A percentile compares a stretch with the other conserved stretches of the same genome.
Conservation (phyloP, 23 tunicate species). For the Halocynthia aurantium region DNA sequence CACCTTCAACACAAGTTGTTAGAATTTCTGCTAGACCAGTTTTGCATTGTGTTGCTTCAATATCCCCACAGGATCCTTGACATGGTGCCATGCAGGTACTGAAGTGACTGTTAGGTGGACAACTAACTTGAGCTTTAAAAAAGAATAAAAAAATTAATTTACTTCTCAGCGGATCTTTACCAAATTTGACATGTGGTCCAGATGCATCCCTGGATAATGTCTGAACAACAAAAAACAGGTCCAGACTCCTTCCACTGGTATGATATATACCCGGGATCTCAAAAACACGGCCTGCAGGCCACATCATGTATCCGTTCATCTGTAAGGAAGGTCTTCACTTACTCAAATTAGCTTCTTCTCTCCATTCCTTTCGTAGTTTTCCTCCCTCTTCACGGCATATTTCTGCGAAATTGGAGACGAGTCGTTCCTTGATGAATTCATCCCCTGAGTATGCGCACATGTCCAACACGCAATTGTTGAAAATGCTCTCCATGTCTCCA, state of each 20-base stretch:
- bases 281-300: too few relatives aligned
- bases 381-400: constrained; percentile 34
- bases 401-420: constrained; percentile 34
- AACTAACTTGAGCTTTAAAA: constrained; percentile 18
- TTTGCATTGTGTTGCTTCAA: constrained; percentile 17
- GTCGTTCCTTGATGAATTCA: constrained; percentile 24
- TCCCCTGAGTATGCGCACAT: constrained; percentile 59
- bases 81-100: constrained; percentile 34
- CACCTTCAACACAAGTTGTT: constrained; percentile 47
- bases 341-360: constrained; percentile 29
- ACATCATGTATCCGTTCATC: too few relatives aligned
- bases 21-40: not conserved
- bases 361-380: constrained; percentile 5
- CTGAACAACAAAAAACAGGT: too few relatives aligned
- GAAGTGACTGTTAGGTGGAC: constrained; percentile 59
- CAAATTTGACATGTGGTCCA: too few relatives aligned
- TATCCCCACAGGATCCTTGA: constrained; percentile 50
- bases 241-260: too few relatives aligned
- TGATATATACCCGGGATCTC: too few relatives aligned
- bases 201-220: too few relatives aligned
- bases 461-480: constrained; percentile 52
- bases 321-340: not conserved
- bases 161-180: too few relatives aligned
- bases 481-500: constrained; percentile 11
- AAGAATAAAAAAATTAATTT: too few relatives aligned